Evolutionary conservation across 1,140 invertebrate species (phyloP).

Genomic region (Dendrolimus punctatus): DNA sequence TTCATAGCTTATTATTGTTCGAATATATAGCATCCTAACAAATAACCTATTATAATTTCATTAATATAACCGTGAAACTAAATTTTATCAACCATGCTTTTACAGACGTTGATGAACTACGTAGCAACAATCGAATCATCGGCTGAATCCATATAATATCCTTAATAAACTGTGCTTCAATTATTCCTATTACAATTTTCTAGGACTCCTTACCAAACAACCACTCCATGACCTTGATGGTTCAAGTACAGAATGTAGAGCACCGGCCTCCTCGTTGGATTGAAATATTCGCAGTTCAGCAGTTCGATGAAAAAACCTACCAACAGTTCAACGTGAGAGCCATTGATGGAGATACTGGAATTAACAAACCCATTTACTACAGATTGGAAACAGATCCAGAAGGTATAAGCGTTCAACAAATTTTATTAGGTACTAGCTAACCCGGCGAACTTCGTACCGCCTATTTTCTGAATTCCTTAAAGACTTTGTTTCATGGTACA

Average conservation of each 20-base stretch:
- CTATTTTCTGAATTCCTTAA: too few relatives aligned
- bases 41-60: too few relatives aligned
- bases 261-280: conserved; percentile 70
- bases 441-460: too few relatives aligned
- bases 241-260: conserved; percentile 71
- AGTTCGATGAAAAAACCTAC: conserved; percentile 65
- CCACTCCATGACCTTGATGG: conserved; percentile 57
- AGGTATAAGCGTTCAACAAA: conserved; percentile 21
- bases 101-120: too few relatives aligned
- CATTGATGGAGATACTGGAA: conserved; percentile 72
- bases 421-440: too few relatives aligned
- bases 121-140: too few relatives aligned
- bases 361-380: conserved; percentile 69
- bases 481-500: too few relatives aligned
- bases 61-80: too few relatives aligned
- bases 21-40: too few relatives aligned
- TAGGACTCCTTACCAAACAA: conserved; percentile 63
- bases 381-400: conserved; percentile 33
- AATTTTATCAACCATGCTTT: too few relatives aligned
- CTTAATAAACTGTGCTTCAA: background rate
- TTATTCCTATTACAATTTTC: conserved; percentile 2
- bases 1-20: too few relatives aligned
- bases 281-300: conserved; percentile 64
- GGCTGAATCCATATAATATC: background rate
- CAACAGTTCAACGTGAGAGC: conserved; percentile 59